These are phyloP conservation scores for Tolmerus cingulatus DNA, from an alignment of 2,888 invertebrate genomes.

Conservation along the genomic window DNA sequence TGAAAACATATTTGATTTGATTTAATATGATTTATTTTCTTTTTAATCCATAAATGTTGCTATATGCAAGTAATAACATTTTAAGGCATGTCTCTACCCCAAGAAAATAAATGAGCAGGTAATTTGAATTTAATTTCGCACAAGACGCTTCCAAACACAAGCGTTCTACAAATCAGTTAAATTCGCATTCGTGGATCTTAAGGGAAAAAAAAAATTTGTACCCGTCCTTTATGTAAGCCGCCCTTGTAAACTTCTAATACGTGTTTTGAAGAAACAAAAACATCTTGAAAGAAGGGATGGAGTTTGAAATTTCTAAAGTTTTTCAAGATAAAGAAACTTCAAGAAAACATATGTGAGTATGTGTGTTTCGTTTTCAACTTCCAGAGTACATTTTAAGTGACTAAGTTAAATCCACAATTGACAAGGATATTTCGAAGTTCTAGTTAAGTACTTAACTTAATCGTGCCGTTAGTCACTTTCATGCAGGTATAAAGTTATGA, in stretches of 20 bases:
- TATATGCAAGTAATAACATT: neutral
- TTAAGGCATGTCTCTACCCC: neutral
- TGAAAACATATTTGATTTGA: neutral
- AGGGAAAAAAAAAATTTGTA: neutral
- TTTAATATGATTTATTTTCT: neutral
- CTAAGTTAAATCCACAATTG: neutral
- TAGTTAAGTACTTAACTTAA: neutral
- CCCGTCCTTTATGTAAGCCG: neutral
- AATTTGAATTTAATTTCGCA: neutral
- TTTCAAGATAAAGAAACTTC: neutral
- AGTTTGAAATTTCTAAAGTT: neutral
- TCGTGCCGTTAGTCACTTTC: neutral
- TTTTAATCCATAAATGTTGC: neutral
- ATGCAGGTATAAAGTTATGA: neutral
- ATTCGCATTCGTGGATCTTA: neutral
- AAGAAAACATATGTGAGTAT: neutral
- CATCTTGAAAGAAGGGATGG: neutral
- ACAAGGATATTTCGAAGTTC: neutral
- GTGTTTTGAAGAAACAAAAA: neutral
- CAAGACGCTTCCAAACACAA: too few relatives aligned
- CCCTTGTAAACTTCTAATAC: neutral
- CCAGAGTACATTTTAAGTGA: neutral
- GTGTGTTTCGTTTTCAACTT: neutral
- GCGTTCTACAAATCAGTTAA: neutral
- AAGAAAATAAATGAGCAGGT: neutral